Evolutionary conservation across 2,888 invertebrate genomes (phyloP), one percentile per base, ranked within the genome.

Genomic region (Cryptosula pallasiana): DNA sequence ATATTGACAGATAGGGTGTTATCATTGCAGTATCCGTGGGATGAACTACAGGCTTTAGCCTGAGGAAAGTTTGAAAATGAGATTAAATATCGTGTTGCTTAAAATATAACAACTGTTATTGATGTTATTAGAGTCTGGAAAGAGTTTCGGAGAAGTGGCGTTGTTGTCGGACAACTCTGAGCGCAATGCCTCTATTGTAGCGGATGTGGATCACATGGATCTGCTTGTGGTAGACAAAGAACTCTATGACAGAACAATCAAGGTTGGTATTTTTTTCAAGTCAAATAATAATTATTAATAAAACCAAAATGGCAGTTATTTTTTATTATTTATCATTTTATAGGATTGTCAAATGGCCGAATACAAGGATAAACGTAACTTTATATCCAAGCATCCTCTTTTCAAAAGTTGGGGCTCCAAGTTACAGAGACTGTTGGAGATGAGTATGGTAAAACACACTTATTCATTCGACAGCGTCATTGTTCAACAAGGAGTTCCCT

Each of bases 101-200:
- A n/a, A n/a, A n/a, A n/a, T n/a, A n/a, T n/a, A n/a, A n/a, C n/a
- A n/a, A n/a, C n/a, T n/a, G n/a, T n/a, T n/a, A n/a, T n/a, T 57
- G 20, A 57, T 57, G 57, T 5, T 57, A 74, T 32, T 72, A 84
- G 84, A 79, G 13, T 77, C 80, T 36, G 84, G 84, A 0, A 77
- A 78, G 35, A 81, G 82, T 16, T 83, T 84, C 72, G 84, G 84
- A 1, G 84, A 84, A 73, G 82, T 84, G 27, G 83, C 84, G 1
- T 77, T 84, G n/a, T 78, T 81, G 35, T 80, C 79, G 20, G 80
- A 81, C 35, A 81, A 81, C 74, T 80, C 80, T 58, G 78, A 81
- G 71, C 78, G 84, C 16, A 84, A 83, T 25, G 84, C 84, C 13
- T 78, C 81, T 27, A 81, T 84, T 35, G 78, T 84, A 54, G 78